Conservation (phyloP, 2,797 vertebrate species). For the Acanthiza pusilla region DNA sequence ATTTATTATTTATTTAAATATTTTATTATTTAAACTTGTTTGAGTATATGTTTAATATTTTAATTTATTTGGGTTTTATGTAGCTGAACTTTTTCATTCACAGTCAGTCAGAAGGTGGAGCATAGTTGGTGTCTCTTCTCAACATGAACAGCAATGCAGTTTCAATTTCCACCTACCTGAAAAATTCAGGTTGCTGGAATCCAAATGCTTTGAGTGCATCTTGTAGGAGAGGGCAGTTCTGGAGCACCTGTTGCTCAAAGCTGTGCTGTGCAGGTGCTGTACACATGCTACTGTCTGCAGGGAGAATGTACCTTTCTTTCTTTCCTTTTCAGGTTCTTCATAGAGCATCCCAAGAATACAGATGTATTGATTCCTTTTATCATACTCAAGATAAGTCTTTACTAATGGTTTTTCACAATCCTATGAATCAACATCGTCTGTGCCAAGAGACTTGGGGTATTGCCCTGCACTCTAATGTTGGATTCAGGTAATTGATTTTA, state of each 20-base stretch:
- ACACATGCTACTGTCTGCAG: background rate
- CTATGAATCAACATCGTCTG: constrained; percentile 76
- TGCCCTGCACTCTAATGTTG: constrained; percentile 86
- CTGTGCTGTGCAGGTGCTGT: background rate
- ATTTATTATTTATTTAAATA: background rate
- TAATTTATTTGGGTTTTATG: background rate
- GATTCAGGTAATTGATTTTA: constrained; percentile 83
- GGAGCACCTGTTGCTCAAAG: background rate
- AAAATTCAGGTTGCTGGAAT: background rate
- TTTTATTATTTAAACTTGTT: background rate
- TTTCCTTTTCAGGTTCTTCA: constrained; percentile 80
- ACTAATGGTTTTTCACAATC: constrained; percentile 88
- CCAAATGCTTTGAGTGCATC: background rate
- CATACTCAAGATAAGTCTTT: constrained; percentile 79
- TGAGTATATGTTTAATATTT: background rate
- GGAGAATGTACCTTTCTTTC: background rate
- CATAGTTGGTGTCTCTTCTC: background rate
- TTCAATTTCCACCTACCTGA: background rate
- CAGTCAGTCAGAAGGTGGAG: background rate
- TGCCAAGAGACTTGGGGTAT: constrained; percentile 80
- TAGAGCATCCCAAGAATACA: constrained; percentile 76
- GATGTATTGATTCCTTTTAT: constrained; percentile 83
- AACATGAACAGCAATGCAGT: background rate
- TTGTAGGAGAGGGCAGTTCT: background rate
- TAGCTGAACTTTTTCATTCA: background rate